phyloP scores from a whole-genome alignment of 2,888 invertebrate species.

The Corbicula japonica region DNA sequence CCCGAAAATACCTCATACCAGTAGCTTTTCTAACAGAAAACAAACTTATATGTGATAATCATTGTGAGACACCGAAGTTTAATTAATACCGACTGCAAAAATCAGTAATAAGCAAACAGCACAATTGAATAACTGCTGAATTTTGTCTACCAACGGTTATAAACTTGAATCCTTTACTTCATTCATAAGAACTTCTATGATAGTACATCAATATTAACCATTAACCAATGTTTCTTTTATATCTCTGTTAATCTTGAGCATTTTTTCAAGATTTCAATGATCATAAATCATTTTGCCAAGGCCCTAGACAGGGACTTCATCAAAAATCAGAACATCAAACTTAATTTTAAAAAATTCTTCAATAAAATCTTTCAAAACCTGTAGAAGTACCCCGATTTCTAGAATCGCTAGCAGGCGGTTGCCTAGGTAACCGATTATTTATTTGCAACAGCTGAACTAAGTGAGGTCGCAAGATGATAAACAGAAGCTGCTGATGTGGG shows the following conservation, averaged over 20 bases:
- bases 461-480: slow-evolving; percentile 55
- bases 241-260: not conserved
- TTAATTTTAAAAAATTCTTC: not conserved
- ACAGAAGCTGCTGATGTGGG: slow-evolving; percentile 51
- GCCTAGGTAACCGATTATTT: slow-evolving; percentile 57
- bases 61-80: no score
- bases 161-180: no score
- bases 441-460: slow-evolving; percentile 62
- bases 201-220: no score
- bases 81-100: no score
- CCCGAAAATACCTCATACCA: no score
- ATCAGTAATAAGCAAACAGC: no score
- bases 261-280: not conserved
- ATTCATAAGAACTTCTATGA: no score
- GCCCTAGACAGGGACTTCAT: not conserved
- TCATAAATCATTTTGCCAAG: not conserved
- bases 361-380: slow-evolving; percentile 4
- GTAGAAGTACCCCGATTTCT: slow-evolving; percentile 18
- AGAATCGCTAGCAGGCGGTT: slow-evolving; percentile 26
- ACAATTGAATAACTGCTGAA: no score
- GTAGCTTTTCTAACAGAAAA: no score
- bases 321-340: not conserved
- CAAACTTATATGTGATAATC: no score
- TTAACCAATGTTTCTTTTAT: slow-evolving; percentile 9
- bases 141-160: no score